Evolutionary conservation across 1,140 invertebrate species (phyloP).

Genomic region (Sycobia sp.): DNA sequence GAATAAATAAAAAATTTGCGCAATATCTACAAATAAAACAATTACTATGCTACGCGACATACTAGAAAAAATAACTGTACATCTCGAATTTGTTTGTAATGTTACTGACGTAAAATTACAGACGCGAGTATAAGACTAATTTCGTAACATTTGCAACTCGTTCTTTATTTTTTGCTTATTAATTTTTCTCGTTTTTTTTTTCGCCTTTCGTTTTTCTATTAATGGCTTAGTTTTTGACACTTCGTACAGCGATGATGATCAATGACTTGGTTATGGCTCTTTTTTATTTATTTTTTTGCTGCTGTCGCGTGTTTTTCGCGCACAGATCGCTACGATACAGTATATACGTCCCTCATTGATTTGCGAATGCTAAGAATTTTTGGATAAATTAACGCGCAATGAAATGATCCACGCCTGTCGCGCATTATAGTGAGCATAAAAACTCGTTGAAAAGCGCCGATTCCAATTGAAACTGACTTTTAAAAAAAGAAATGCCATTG

Average conservation of each 20-base stretch:
- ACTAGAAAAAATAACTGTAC: slow-evolving; percentile 28
- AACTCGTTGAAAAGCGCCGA: too few relatives aligned
- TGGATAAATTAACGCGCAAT: too few relatives aligned
- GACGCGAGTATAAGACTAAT: slow-evolving; percentile 27
- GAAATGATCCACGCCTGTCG: too few relatives aligned
- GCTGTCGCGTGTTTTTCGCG: too few relatives aligned
- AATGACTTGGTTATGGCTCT: slow-evolving; percentile 14
- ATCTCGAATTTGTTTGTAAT: slow-evolving; percentile 15
- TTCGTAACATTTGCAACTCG: slow-evolving; percentile 13
- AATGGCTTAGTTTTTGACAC: slow-evolving; percentile 26
- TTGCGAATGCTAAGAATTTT: too few relatives aligned
- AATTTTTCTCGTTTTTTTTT: not conserved
- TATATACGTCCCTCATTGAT: not conserved
- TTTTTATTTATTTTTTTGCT: not conserved
- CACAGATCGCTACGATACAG: not conserved
- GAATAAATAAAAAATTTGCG: slow-evolving; percentile 26
- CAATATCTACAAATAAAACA: slow-evolving; percentile 25
- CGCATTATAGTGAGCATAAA: too few relatives aligned
- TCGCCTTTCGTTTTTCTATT: not conserved
- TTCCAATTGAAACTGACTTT: too few relatives aligned
- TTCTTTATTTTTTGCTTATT: too few relatives aligned
- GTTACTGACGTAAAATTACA: slow-evolving; percentile 27
- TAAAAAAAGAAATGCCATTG: too few relatives aligned
- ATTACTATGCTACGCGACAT: slow-evolving; percentile 14
- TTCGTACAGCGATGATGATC: slow-evolving; percentile 6